Evolutionary conservation across 2,797 vertebrate species (phyloP), one percentile per base, ranked within the genome.

Genomic region (Erithacus rubecula): DNA sequence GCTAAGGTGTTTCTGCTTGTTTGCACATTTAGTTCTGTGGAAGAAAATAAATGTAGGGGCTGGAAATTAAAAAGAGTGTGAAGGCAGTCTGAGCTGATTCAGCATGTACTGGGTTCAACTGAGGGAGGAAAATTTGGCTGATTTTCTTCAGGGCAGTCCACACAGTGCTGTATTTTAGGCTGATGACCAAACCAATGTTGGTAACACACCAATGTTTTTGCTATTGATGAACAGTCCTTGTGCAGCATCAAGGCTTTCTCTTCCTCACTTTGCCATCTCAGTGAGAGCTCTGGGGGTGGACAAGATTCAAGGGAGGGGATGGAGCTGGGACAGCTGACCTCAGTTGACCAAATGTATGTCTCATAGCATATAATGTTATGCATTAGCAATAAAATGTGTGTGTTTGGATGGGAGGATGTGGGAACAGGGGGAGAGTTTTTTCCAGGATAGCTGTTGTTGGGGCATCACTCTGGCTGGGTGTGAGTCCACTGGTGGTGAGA

Each of bases 401-500:
- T 23, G 12, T 34, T 44, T 41, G 29, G 10, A 7, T 53, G 12
- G 19, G 27, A 21, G 10, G 8, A 9, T 30, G 7, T 39, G 64
- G 18, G 34, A 20, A 44, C 30, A 21, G 2, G 3, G 7, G 6
- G 8, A 13, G 21, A 52, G 4, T 10, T 49, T 87, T 83, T 79
- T 16, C 7, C 6, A 16, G 41, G 32, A 34, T 39, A 47, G 24
- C 32, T 46, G 4, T 47, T 83, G 5, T 34, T 32, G 39, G 18
- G 8, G 14, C 10, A 30, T 59, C 18, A 6, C 39, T 70, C 41
- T 72, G 16, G 6, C 13, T 56, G 20, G 18, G 4, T 15, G 3
- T 32, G 1, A 4, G 5, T 53, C 26, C 2, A 0, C 29, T 53
- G 9, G 12, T 34, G 26, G 44, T 4, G 5, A 60, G 4, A 2